These are phyloP conservation scores for Semotilus atromaculatus DNA, from an alignment of 2,797 vertebrate genomes.

Conservation along the genomic window DNA sequence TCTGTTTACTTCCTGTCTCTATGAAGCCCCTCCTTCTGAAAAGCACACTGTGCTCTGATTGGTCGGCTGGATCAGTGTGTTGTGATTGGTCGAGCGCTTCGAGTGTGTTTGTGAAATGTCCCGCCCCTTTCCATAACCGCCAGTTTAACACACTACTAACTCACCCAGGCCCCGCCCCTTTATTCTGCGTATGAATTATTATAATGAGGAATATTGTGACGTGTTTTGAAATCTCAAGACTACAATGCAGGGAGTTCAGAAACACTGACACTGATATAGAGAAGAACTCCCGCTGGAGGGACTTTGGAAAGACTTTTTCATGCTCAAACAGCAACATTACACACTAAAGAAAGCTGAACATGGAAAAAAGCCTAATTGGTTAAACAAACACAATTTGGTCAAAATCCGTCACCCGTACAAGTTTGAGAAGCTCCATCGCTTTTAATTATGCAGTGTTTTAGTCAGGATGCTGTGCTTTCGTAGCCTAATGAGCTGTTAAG, in stretches of 20 bases:
- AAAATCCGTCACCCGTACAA: neutral
- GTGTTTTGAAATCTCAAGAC: neutral
- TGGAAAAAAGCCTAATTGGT: neutral
- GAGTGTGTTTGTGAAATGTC: neutral
- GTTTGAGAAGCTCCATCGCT: conserved; percentile 18
- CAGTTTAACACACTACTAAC: neutral
- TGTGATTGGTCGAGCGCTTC: neutral
- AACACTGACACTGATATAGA: neutral
- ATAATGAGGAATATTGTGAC: neutral
- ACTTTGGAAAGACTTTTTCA: neutral
- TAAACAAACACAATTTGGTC: neutral
- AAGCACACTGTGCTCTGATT: neutral
- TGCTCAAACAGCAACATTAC: neutral
- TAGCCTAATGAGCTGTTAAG: conserved; percentile 52
- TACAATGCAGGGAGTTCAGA: neutral
- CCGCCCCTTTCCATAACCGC: too few species aligned
- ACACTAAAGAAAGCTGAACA: neutral
- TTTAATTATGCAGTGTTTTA: conserved; percentile 61
- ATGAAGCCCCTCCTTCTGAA: too few species aligned
- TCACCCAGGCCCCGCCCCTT: neutral
- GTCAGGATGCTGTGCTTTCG: conserved; percentile 40
- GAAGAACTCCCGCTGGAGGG: neutral
- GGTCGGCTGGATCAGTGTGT: neutral
- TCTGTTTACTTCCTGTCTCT: too few species aligned
- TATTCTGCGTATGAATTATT: neutral